These are phyloP conservation scores for Notarius lentiginosus DNA, from an alignment of 2,113 vertebrate genomes.

Conservation along the genomic window DNA sequence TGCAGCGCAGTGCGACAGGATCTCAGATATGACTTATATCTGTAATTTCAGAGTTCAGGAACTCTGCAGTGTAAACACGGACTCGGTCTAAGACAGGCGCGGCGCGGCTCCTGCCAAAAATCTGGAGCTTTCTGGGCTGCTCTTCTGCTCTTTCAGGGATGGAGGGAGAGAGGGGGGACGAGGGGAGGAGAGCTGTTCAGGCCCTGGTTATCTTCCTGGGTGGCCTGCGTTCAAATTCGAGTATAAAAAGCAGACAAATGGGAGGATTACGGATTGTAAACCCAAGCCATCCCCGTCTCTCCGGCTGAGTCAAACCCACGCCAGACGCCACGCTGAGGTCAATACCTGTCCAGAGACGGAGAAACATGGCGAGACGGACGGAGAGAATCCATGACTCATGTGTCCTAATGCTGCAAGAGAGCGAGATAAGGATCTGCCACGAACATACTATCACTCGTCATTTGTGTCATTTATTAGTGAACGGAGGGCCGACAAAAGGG, in stretches of 20 bases:
- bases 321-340: slow-evolving; percentile 46
- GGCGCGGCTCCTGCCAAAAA: slow-evolving; percentile 69
- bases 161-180: slow-evolving; percentile 36
- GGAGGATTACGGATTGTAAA: slow-evolving; percentile 94
- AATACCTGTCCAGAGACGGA: slow-evolving; percentile 40
- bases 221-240: slow-evolving; percentile 85
- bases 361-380: background rate
- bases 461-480: slow-evolving; percentile 62
- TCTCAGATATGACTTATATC: slow-evolving; percentile 66
- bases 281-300: slow-evolving; percentile 77
- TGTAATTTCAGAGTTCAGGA: slow-evolving; percentile 84
- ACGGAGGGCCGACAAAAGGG: slow-evolving; percentile 17
- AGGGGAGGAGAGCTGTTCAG: slow-evolving; percentile 62
- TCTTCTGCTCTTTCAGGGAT: slow-evolving; percentile 69
- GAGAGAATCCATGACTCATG: slow-evolving; percentile 23
- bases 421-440: slow-evolving; percentile 64
- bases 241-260: slow-evolving; percentile 90
- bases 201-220: slow-evolving; percentile 80
- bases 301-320: slow-evolving; percentile 75
- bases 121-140: slow-evolving; percentile 70
- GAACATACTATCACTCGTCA: slow-evolving; percentile 62
- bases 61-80: slow-evolving; percentile 83
- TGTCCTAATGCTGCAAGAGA: slow-evolving; percentile 53
- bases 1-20: slow-evolving; percentile 48
- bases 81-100: slow-evolving; percentile 71